These are phyloP conservation scores for Drosophila watanabei DNA, from an alignment of 1,140 invertebrate genomes.

Conservation along the genomic window DNA sequence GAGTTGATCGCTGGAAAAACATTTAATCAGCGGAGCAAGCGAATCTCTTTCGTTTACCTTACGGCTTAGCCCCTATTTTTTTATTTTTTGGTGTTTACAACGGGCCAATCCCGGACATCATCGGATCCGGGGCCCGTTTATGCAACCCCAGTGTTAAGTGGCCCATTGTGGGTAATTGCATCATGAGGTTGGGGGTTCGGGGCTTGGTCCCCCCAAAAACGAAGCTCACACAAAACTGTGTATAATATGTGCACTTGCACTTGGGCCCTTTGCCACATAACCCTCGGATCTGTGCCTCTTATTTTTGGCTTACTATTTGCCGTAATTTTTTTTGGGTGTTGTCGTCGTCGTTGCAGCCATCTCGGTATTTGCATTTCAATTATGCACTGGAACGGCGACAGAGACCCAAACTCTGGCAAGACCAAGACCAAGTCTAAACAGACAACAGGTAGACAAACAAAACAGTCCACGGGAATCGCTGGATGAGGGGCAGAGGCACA, in stretches of 20 bases:
- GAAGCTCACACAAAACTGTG: constrained; percentile 4
- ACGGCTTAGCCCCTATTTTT: constrained; percentile 17
- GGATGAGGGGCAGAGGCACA: constrained; percentile 2
- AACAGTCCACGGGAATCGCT: constrained; percentile 36
- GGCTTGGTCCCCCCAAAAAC: background rate
- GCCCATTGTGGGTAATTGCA: constrained; percentile 62
- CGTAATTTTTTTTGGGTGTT: constrained; percentile 35
- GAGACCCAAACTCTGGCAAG: constrained; percentile 1
- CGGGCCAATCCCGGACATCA: constrained; percentile 33
- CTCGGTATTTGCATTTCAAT: constrained; percentile 61
- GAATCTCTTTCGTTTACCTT: constrained; percentile 42
- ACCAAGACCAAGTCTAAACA: constrained; percentile 54
- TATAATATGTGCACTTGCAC: constrained; percentile 31
- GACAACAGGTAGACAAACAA: constrained; percentile 62
- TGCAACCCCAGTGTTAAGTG: constrained; percentile 56
- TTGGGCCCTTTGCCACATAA: constrained; percentile 25
- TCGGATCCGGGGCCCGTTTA: constrained; percentile 39
- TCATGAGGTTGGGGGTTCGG: constrained; percentile 19
- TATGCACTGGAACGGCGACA: constrained; percentile 44
- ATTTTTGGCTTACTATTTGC: constrained; percentile 3
- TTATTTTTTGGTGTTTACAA: background rate
- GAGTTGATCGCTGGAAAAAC: constrained; percentile 17
- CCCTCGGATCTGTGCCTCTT: constrained; percentile 5
- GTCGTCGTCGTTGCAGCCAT: constrained; percentile 8
- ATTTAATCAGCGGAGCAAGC: constrained; percentile 27